Percentiles rank a stretch among this genome's conserved stretches.
phyloP scores from a whole-genome alignment of 2,888 invertebrate genomes.

The Campoplex nolae region DNA sequence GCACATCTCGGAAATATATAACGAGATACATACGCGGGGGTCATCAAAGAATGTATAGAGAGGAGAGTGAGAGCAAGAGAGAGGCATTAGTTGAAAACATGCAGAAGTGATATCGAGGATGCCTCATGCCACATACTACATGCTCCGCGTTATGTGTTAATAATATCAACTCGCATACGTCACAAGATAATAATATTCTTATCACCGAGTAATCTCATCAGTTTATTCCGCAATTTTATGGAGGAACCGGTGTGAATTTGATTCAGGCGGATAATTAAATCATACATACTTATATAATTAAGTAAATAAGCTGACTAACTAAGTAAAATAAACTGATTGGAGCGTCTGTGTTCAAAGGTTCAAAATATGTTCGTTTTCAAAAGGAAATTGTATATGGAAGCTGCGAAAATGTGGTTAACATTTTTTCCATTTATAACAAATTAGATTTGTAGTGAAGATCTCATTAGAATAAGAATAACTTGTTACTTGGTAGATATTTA shows the following conservation, averaged over 20 bases:
- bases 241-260: not conserved
- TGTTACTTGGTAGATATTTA: not conserved
- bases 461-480: not conserved
- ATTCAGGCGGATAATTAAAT: not conserved
- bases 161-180: conserved; percentile 46
- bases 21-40: conserved; percentile 24
- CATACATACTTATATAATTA: not conserved
- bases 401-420: not conserved
- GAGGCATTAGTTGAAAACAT: conserved; percentile 31
- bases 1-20: not conserved
- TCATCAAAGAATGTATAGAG: not conserved
- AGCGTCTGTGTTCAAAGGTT: not conserved
- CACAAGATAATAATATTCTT: conserved; percentile 4
- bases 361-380: not conserved
- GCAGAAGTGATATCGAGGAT: conserved; percentile 39
- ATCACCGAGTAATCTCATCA: not conserved
- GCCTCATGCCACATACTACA: conserved; percentile 24
- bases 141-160: conserved; percentile 54
- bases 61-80: conserved; percentile 8
- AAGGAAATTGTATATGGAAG: not conserved
- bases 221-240: not conserved
- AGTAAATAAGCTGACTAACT: not conserved
- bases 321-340: not conserved
- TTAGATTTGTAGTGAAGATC: not conserved
- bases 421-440: too few species aligned